These are phyloP conservation scores for Micrastur ruficollis DNA, from an alignment of 2,797 vertebrate genomes.

Conservation along the genomic window DNA sequence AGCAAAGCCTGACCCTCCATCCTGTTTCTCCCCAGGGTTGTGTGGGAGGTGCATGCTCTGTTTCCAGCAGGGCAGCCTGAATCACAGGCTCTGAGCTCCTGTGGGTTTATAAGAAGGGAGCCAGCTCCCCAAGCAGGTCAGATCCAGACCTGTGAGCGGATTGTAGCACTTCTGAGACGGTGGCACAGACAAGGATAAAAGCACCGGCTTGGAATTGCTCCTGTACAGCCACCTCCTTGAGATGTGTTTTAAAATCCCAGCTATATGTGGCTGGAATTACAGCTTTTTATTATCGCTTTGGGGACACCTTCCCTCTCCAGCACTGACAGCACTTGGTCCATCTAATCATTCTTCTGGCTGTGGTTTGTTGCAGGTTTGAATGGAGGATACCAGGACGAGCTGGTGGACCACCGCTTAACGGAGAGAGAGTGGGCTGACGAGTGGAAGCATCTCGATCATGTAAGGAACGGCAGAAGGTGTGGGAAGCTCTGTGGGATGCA, in stretches of 20 bases:
- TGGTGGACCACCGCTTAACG: conserved; percentile 96
- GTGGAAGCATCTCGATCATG: conserved; percentile 98
- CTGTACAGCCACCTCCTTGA: background rate
- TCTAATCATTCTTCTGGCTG: background rate
- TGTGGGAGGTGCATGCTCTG: background rate
- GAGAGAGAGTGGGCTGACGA: conserved; percentile 99
- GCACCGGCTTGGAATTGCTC: background rate
- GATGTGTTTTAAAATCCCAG: background rate
- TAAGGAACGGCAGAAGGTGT: conserved; percentile 72
- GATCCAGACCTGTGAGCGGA: background rate
- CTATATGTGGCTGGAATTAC: background rate
- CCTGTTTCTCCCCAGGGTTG: background rate
- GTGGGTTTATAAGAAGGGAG: background rate
- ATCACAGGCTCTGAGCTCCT: background rate
- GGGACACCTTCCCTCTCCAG: background rate
- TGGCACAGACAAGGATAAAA: background rate
- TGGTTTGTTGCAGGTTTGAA: conserved; percentile 83
- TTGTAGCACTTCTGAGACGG: background rate
- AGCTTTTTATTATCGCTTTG: background rate
- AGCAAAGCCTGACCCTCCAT: background rate
- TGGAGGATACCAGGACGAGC: conserved; percentile 93
- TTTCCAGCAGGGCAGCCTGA: background rate
- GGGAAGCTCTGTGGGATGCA: background rate
- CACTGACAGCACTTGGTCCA: background rate
- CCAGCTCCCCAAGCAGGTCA: background rate